Evolutionary conservation across 2,888 invertebrate species (phyloP).

Genomic region (Therioaphis trifolii): DNA sequence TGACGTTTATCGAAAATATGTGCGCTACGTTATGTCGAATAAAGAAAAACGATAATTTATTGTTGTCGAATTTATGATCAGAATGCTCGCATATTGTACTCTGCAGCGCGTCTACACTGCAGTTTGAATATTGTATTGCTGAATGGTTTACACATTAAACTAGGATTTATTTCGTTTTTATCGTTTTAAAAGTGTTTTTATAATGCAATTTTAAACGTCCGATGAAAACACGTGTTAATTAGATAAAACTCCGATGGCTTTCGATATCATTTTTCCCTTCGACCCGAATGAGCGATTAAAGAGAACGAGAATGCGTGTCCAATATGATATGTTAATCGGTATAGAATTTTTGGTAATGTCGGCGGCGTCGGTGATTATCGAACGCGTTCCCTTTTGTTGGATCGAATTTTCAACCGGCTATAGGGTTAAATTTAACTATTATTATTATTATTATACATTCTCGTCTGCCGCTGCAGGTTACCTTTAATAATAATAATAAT

Average conservation of each 20-base stretch:
- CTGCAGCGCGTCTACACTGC: background rate
- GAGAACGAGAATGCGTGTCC: no score
- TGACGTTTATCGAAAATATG: background rate
- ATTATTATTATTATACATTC: background rate
- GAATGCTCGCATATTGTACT: background rate
- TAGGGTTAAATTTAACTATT: constrained; percentile 13
- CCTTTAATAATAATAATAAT: constrained; percentile 25
- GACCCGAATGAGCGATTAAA: no score
- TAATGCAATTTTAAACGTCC: no score
- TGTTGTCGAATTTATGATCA: no score
- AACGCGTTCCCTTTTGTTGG: background rate
- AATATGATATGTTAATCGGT: background rate
- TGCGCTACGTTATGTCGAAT: background rate
- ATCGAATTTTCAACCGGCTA: background rate
- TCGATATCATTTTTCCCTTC: no score
- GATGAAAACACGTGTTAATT: no score
- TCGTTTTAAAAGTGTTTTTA: no score
- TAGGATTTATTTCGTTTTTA: no score
- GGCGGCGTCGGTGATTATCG: background rate
- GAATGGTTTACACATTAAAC: no score
- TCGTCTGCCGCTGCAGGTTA: background rate
- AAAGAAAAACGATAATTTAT: no score
- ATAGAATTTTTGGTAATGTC: no score
- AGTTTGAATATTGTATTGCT: background rate
- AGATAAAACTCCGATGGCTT: no score